phyloP scores from a whole-genome alignment of 2,113 vertebrate species.

The Phyllostomus discolor region DNA sequence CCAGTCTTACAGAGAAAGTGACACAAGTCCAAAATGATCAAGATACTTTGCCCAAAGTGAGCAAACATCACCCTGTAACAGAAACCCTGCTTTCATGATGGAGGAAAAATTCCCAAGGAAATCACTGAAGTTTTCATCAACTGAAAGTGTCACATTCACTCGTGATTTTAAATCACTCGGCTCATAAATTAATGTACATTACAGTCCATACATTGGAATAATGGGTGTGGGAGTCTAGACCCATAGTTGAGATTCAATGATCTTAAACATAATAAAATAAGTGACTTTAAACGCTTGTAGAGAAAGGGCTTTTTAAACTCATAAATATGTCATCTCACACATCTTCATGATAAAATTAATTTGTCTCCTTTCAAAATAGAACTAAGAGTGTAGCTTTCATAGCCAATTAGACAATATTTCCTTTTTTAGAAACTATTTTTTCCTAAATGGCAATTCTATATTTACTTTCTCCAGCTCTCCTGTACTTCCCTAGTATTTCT shows the following conservation, averaged over 20 bases:
- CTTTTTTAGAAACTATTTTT: background rate
- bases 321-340: background rate
- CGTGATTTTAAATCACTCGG: slow-evolving; percentile 5
- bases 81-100: background rate
- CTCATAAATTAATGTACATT: slow-evolving; percentile 25
- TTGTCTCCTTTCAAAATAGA: slow-evolving; percentile 15
- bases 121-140: background rate
- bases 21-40: background rate
- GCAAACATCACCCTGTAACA: background rate
- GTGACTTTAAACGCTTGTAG: background rate
- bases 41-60: background rate
- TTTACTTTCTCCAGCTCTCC: background rate
- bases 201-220: background rate
- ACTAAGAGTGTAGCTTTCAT: background rate
- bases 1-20: background rate
- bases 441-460: background rate
- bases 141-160: background rate
- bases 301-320: background rate
- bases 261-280: slow-evolving; percentile 7
- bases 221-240: background rate
- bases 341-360: background rate
- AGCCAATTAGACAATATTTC: background rate
- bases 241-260: background rate
- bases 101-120: background rate
- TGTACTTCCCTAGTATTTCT: background rate